A percentile compares a stretch with the other conserved stretches of the same genome.
Evolutionary conservation across 2,797 vertebrate genomes (phyloP).

Genomic region (Petrocephalus sullivani): DNA sequence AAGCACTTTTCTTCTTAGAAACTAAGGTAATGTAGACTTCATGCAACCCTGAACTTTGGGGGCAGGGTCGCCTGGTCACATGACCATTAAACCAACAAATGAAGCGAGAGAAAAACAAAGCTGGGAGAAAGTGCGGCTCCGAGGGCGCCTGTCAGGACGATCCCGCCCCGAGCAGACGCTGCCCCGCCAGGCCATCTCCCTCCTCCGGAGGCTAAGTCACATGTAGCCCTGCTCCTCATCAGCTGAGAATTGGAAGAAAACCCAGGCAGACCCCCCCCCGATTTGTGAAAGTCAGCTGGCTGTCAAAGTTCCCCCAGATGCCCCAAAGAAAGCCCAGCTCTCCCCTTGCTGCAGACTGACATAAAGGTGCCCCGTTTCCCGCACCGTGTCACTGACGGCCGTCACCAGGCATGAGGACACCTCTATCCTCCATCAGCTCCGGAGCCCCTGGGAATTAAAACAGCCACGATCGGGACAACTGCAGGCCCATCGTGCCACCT

Average conservation of each 20-base stretch:
- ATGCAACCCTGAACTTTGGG: not conserved
- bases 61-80: not conserved
- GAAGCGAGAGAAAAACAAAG: not conserved
- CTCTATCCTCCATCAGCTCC: not conserved
- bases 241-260: conserved; percentile 61
- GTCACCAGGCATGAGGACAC: not conserved
- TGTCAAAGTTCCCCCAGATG: not conserved
- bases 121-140: not conserved
- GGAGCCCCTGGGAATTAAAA: not conserved
- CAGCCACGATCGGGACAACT: not conserved
- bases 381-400: not conserved
- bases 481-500: not conserved
- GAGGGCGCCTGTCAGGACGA: not conserved
- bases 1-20: too few species aligned
- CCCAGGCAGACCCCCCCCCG: not conserved
- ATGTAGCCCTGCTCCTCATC: conserved; percentile 66
- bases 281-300: not conserved
- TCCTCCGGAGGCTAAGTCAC: conserved; percentile 19
- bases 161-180: not conserved
- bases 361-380: too few species aligned
- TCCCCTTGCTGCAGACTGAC: too few species aligned
- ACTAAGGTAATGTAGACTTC: not conserved
- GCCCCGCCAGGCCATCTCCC: not conserved
- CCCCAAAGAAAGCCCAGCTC: not conserved
- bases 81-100: not conserved